phyloP scores from a whole-genome alignment of 2,797 vertebrate species.

The Megalops cyprinoides region DNA sequence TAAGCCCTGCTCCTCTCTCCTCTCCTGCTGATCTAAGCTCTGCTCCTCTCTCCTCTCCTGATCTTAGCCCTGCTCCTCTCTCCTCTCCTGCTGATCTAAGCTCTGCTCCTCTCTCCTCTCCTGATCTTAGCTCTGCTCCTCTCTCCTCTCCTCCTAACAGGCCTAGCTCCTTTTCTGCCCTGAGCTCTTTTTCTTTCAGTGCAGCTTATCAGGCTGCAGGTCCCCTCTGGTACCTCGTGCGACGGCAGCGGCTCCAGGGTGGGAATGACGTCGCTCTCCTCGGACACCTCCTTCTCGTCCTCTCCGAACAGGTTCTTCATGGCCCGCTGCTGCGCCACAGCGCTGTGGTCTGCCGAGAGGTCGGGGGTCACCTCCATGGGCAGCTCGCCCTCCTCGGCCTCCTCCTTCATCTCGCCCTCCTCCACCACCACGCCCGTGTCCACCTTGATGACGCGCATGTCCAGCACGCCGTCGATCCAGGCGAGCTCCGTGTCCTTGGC shows the following conservation, averaged over 20 bases:
- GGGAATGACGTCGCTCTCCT: constrained; percentile 95
- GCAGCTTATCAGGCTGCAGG: background rate
- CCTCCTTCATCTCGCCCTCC: constrained; percentile 86
- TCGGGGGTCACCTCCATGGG: constrained; percentile 76
- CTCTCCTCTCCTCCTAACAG: background rate
- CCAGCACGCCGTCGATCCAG: constrained; percentile 96
- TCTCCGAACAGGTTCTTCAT: constrained; percentile 95
- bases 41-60: too few relatives aligned
- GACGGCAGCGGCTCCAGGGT: constrained; percentile 91
- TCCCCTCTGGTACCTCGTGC: constrained; percentile 77
- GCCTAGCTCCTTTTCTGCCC: too few relatives aligned
- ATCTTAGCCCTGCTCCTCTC: background rate
- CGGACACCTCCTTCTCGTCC: constrained; percentile 88
- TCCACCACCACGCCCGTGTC: constrained; percentile 94
- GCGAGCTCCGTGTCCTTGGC: constrained; percentile 95
- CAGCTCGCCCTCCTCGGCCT: constrained; percentile 82
- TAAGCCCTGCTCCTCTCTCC: background rate
- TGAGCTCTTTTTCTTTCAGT: background rate
- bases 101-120: too few relatives aligned
- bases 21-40: background rate
- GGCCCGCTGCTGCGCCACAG: constrained; percentile 83
- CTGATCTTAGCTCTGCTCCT: background rate
- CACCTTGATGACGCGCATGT: constrained; percentile 97
- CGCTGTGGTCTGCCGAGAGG: constrained; percentile 71
- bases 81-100: background rate